Conservation (phyloP, 2,113 vertebrate genomes). For the Neotragus pygmaeus region DNA sequence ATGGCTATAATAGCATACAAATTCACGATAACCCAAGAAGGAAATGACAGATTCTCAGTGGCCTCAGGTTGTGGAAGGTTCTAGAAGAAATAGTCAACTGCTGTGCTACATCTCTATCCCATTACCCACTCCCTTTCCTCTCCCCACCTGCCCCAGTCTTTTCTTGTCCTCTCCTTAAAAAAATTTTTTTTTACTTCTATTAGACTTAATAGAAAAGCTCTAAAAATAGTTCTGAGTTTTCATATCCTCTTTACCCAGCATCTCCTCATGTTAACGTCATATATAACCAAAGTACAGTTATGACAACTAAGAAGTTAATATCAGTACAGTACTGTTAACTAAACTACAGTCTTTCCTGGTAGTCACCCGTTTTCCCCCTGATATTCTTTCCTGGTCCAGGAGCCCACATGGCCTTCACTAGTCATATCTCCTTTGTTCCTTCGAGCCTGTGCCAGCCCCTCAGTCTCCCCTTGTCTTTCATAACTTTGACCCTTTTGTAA, state of each 20-base stretch:
- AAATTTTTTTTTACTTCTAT: neutral
- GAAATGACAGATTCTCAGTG: neutral
- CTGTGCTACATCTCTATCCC: neutral
- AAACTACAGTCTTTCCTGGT: neutral
- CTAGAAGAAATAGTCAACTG: neutral
- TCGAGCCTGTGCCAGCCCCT: neutral
- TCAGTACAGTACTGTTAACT: neutral
- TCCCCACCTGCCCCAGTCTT: neutral
- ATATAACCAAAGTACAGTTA: neutral
- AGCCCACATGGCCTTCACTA: neutral
- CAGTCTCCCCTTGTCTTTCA: neutral
- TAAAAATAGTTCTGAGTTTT: neutral
- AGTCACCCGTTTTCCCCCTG: neutral
- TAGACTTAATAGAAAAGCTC: neutral
- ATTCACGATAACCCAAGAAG: neutral
- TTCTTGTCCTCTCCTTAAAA: neutral
- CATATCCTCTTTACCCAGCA: neutral
- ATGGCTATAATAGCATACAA: neutral
- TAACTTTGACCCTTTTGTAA: neutral
- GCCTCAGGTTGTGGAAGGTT: neutral
- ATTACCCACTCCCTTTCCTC: neutral
- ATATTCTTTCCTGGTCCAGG: neutral
- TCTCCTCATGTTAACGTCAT: neutral
- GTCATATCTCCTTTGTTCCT: neutral
- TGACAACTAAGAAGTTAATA: neutral